Evolutionary conservation across 2,113 vertebrate genomes (phyloP), one percentile per base, ranked within the genome.

Genomic region (Microtus montanus): DNA sequence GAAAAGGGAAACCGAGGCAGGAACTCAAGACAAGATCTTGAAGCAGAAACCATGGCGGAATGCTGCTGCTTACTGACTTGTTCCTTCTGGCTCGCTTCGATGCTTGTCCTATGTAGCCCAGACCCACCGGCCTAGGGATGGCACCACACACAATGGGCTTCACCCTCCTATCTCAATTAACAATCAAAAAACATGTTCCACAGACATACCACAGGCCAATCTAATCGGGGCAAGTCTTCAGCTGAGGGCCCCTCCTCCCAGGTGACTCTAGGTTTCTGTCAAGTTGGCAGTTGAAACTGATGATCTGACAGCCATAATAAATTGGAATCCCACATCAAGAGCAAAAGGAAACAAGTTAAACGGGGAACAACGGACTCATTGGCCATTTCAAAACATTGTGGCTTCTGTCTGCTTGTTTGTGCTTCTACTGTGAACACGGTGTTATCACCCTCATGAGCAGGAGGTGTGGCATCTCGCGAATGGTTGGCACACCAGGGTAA

Each of bases 381-480:
- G 63, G 41, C 17, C 41, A 86, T 35, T 49, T 86, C 19, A 33
- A 33, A 68, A 89, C 64, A 30, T 90, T 77, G 68, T 89, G 75
- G 52, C 89, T 77, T 68, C 58, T 93, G 68, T 95, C 2, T 38
- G 0, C 35, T 95, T 87, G n/a, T 74, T 93, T 8, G 41, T 58
- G 90, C 74, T 89, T 47, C 63, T 28, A 33, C 85, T 35, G 15
- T 26, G 68, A 68, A 84, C 30, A 52, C 15, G 17, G 17, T n/a
- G 54, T 78, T 49, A 47, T 80, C 74, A 80, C 35, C 78, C 49
- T 66, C 49, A 75, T 52, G 71, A 93, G 71, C 94, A 88, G 49
- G 49, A 94, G 71, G 26, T 84, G 44, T 87, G 79, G 78, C 80
- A 93, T 89, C 93, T 95, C 20, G 12, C 71, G 89, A 96, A 92